Conservation (phyloP, 2,888 invertebrate species). For the Epinotia nisella region DNA sequence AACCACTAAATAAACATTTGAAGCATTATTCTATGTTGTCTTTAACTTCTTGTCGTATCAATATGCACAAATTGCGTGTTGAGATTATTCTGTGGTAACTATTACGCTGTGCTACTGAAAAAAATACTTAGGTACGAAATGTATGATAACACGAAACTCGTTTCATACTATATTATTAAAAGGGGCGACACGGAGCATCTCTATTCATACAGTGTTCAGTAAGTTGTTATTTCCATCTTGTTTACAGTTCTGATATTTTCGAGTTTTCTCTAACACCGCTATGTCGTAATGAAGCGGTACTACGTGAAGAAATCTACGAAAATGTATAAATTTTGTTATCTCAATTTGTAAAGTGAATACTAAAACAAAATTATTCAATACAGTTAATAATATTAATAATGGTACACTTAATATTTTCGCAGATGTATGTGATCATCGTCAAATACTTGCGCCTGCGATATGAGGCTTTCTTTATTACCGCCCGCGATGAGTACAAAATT, state of each 20-base stretch:
- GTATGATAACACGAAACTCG: neutral
- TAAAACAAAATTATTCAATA: too few species aligned
- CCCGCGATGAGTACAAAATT: too few species aligned
- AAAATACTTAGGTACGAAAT: neutral
- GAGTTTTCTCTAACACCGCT: constrained; percentile 25
- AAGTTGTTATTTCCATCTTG: constrained; percentile 38
- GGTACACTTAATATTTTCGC: too few species aligned
- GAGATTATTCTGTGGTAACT: neutral
- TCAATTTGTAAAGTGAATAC: too few species aligned
- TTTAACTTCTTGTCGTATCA: too few species aligned
- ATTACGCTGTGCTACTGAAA: neutral
- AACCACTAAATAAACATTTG: neutral
- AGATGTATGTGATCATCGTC: too few species aligned
- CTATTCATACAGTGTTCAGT: constrained; percentile 30
- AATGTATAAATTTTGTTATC: neutral
- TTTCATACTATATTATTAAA: constrained; percentile 17
- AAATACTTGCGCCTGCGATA: too few species aligned
- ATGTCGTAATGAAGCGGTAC: constrained; percentile 36
- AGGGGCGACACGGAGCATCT: constrained; percentile 10
- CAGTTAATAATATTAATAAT: too few species aligned
- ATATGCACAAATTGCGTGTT: neutral
- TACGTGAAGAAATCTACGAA: neutral
- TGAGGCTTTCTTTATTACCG: too few species aligned
- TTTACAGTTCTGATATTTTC: constrained; percentile 39
- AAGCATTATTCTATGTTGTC: neutral